Base-by-base conservation (phyloP, 1,140 invertebrate species). In the Nomia melanderi region DNA sequence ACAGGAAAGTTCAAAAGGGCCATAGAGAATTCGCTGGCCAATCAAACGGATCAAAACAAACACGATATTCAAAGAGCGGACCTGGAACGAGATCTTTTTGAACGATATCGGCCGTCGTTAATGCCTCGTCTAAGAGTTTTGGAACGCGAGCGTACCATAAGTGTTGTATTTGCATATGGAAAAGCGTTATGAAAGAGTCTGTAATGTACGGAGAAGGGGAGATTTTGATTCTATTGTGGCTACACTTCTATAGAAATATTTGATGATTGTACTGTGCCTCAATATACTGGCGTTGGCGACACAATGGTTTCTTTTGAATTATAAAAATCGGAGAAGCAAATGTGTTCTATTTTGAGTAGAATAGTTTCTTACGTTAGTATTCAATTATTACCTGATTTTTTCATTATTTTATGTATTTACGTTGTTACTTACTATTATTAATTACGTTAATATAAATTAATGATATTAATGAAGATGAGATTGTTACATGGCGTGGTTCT, bases 11-110 rank as follows among this genome's bases (percentile, higher is more conserved):
- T 1, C 12, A 39, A 72, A 60, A 50, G 36, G 39, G 39, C 7
- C 59, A 3, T 31, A n/a, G 27, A 17, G 20, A 54, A 67, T 71
- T 67, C 36, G 6, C 47, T 50, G 44, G 33, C n/a, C 62, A 44
- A 47, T 56, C 17, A 31, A 60, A 27, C 23, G n/a, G 2, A 33
- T 29, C 29, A 11, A 39, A 60, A 39, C 8, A 31, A 36, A 60
- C 5, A 12, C 53, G 12, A 27, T 25, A 2, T 25, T 23, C 59
- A 9, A 33, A 17, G 44, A 17, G 44, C n/a, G 17, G 20, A 8
- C 44, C 44, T 6, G 44, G 6, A 47, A n/a, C 20, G 44, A n/a
- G 41, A 41, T 41, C 41, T 47, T 7, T n/a, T 0, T 47, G 4
- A 47, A 39, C 23, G 25, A 20, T 41, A 23, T n/a, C 39, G 27